Evolutionary conservation across 2,888 invertebrate species (phyloP).

Genomic region (Ceraclea dissimilis): DNA sequence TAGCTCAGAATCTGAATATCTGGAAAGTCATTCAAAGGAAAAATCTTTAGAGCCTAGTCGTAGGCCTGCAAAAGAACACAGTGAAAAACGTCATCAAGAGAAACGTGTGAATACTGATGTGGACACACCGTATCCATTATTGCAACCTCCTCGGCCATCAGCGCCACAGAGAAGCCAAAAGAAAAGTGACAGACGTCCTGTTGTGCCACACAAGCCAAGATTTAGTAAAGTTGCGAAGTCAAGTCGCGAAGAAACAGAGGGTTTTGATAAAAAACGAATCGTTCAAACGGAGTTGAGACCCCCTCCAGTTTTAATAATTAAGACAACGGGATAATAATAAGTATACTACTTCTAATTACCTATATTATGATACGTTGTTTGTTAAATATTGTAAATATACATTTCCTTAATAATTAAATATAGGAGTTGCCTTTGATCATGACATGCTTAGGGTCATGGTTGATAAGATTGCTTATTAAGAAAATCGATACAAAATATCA

Average conservation of each 20-base stretch:
- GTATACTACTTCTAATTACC: background rate
- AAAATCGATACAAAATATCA: too few species aligned
- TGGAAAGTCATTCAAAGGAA: slow-evolving; percentile 8
- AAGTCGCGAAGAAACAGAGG: slow-evolving; percentile 12
- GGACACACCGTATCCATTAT: slow-evolving; percentile 40
- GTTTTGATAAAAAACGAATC: slow-evolving; percentile 12
- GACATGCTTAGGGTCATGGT: too few species aligned
- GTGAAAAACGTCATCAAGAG: slow-evolving; percentile 11
- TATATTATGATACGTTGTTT: background rate
- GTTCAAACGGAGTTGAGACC: slow-evolving; percentile 21
- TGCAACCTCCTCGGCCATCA: slow-evolving; percentile 41
- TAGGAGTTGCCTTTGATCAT: too few species aligned
- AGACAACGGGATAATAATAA: background rate
- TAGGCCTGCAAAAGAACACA: slow-evolving; percentile 3
- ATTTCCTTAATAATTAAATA: too few species aligned
- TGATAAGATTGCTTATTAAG: too few species aligned
- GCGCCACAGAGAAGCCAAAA: slow-evolving; percentile 27
- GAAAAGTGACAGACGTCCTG: slow-evolving; percentile 33
- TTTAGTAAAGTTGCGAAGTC: background rate
- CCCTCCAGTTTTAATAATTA: slow-evolving; percentile 13
- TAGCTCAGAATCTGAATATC: slow-evolving; percentile 1
- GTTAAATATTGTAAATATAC: background rate
- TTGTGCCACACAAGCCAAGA: background rate
- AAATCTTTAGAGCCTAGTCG: background rate
- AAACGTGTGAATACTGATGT: slow-evolving; percentile 29